Percentiles rank a stretch among this genome's conserved stretches.
These are phyloP conservation scores for Liolophura sinensis DNA, from an alignment of 1,140 invertebrate genomes.

Conservation along the genomic window DNA sequence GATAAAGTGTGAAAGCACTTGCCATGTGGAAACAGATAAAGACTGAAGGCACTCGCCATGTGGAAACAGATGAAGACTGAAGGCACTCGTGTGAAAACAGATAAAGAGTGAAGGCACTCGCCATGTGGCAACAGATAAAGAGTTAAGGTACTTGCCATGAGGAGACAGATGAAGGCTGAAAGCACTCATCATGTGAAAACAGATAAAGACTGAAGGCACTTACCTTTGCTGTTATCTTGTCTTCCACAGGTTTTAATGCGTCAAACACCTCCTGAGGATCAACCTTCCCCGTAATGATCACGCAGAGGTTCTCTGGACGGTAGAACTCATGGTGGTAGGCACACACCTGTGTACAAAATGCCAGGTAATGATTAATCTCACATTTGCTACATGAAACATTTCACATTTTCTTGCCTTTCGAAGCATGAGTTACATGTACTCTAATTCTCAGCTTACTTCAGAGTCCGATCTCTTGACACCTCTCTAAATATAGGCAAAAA, in stretches of 20 bases:
- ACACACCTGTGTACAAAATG: too few species aligned
- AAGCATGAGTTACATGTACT: too few species aligned
- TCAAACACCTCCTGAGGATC: slow-evolving; percentile 76
- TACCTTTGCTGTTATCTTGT: slow-evolving; percentile 78
- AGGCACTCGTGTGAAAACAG: too few species aligned
- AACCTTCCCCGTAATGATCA: slow-evolving; percentile 83
- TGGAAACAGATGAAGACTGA: not conserved
- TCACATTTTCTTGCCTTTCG: too few species aligned
- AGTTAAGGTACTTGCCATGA: slow-evolving; percentile 54
- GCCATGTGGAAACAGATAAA: slow-evolving; percentile 55
- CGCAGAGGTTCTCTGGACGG: slow-evolving; percentile 83
- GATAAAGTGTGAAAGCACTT: not conserved
- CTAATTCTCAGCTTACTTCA: too few species aligned
- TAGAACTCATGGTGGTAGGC: slow-evolving; percentile 86
- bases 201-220: not conserved
- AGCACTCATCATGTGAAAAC: slow-evolving; percentile 57
- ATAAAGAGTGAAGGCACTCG: slow-evolving; percentile 35
- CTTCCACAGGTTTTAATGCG: slow-evolving; percentile 73
- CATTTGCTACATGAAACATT: too few species aligned
- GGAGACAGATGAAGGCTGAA: not conserved
- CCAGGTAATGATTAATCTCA: too few species aligned
- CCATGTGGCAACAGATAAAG: slow-evolving; percentile 40
- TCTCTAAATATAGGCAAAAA: too few species aligned
- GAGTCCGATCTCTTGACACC: too few species aligned
- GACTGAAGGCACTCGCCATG: slow-evolving; percentile 56